Evolutionary conservation across 1,140 invertebrate species (phyloP).

Genomic region (Drosophila lini): DNA sequence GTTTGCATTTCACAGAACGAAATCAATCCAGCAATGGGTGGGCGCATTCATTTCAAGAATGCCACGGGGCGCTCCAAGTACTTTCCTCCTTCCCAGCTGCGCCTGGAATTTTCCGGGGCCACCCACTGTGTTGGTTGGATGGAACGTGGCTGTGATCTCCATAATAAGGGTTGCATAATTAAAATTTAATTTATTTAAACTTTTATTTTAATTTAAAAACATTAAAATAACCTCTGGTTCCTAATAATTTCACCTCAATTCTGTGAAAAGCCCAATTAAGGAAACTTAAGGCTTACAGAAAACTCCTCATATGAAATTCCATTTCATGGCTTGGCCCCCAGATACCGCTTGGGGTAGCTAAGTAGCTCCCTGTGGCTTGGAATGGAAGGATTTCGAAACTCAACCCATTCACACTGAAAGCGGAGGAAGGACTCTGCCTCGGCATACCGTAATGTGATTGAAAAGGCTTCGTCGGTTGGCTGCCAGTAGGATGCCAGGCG

Average conservation of each 20-base stretch:
- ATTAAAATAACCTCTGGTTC: background rate
- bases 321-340: background rate
- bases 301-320: conserved; percentile 2
- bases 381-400: conserved; percentile 5
- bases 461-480: conserved; percentile 37
- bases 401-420: conserved; percentile 14
- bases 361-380: conserved; percentile 26
- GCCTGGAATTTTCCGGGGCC: conserved; percentile 54
- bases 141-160: conserved; percentile 12
- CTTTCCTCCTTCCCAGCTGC: conserved; percentile 43
- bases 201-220: background rate
- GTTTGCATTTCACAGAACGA: conserved; percentile 22
- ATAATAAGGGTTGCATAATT: too few species aligned
- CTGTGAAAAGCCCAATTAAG: background rate
- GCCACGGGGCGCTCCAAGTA: conserved; percentile 53
- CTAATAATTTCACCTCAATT: background rate
- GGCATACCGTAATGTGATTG: conserved; percentile 63
- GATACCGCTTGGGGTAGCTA: conserved; percentile 13
- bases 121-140: conserved; percentile 12
- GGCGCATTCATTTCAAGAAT: conserved; percentile 40
- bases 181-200: background rate
- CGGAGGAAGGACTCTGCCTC: conserved; percentile 7
- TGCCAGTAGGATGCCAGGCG: conserved; percentile 57
- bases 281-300: background rate
- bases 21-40: conserved; percentile 28